Percentiles rank a stretch among this genome's conserved stretches.
phyloP scores from a whole-genome alignment of 1,140 invertebrate species.

The Procambarus clarkii region DNA sequence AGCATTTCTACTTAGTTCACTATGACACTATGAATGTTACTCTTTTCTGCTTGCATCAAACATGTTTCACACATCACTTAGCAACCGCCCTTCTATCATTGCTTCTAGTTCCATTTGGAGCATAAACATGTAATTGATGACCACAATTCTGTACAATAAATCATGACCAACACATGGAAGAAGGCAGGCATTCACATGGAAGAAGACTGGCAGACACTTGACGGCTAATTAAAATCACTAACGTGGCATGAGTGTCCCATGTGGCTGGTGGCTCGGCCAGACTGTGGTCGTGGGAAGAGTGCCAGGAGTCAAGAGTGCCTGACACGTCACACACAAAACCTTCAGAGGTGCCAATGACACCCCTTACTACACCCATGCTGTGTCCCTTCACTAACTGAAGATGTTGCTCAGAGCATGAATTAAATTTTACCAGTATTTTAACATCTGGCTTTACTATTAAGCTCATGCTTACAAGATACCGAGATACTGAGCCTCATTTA shows the following conservation, averaged over 20 bases:
- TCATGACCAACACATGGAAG: neutral
- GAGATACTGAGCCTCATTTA: neutral
- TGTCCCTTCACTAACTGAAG: neutral
- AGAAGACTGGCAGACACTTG: neutral
- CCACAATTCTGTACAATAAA: neutral
- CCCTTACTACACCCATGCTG: neutral
- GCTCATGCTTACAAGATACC: neutral
- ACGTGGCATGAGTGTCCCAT: neutral
- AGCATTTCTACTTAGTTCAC: neutral
- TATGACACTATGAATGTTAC: neutral
- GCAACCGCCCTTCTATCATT: neutral
- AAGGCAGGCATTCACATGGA: no score
- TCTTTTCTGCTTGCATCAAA: neutral
- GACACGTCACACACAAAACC: slow-evolving; percentile 6
- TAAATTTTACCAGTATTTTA: neutral
- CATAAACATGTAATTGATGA: neutral
- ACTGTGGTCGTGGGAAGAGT: neutral
- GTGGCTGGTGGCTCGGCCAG: neutral
- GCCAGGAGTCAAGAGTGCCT: neutral
- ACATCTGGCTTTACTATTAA: neutral
- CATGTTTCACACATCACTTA: neutral
- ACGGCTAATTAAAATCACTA: neutral
- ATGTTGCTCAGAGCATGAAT: neutral
- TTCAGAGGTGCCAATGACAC: neutral
- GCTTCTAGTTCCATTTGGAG: neutral